Conservation (phyloP, 2,113 vertebrate genomes). For the Thalassarche chlororhynchos region DNA sequence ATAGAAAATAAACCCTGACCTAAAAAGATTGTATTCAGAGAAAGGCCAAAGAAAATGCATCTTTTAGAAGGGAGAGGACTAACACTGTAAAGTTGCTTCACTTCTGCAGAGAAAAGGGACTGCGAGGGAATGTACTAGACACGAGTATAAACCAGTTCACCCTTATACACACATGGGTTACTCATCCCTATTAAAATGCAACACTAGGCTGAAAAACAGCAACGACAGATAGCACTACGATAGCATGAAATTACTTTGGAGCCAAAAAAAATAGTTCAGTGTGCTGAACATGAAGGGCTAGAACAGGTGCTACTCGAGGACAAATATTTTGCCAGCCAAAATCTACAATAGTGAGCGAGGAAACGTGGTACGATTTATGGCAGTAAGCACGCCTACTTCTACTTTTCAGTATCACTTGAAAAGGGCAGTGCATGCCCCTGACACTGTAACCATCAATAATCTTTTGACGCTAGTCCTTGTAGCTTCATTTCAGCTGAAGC, state of each 20-base stretch:
- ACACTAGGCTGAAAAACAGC: neutral
- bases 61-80: neutral
- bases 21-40: neutral
- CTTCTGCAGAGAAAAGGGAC: neutral
- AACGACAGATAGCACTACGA: neutral
- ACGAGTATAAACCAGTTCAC: neutral
- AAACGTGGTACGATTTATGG: neutral
- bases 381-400: neutral
- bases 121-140: neutral
- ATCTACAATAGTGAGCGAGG: neutral
- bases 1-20: neutral
- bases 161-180: neutral
- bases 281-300: neutral
- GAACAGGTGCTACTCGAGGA: constrained; percentile 30
- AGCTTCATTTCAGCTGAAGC: neutral
- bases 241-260: neutral
- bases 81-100: neutral
- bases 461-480: neutral
- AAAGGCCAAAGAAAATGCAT: neutral
- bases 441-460: neutral
- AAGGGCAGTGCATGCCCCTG: neutral
- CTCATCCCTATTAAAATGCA: neutral
- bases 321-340: constrained; percentile 23
- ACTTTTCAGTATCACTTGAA: neutral
- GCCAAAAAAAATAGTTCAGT: neutral